phyloP scores from a whole-genome alignment of 2,888 invertebrate species.

The Iphiclides podalirius region DNA sequence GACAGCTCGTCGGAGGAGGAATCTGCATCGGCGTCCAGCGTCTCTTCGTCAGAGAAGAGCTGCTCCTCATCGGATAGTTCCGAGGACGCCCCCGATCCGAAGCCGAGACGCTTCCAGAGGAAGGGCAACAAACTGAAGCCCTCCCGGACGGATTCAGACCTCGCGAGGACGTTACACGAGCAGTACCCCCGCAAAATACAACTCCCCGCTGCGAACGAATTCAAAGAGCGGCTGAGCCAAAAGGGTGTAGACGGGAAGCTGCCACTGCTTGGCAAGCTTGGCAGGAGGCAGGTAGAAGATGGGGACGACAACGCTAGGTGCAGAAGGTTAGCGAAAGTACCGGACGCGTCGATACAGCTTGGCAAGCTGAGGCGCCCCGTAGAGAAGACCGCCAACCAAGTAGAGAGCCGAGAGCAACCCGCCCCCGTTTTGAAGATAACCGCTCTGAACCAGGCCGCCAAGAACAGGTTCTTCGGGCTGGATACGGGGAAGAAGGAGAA shows the following conservation, averaged over 20 bases:
- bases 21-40: slow-evolving; percentile 62
- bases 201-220: slow-evolving; percentile 48
- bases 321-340: slow-evolving; percentile 50
- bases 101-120: slow-evolving; percentile 59
- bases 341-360: slow-evolving; percentile 63
- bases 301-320: slow-evolving; percentile 45
- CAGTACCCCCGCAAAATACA: slow-evolving; percentile 47
- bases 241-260: slow-evolving; percentile 56
- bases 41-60: slow-evolving; percentile 73
- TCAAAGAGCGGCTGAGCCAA: slow-evolving; percentile 50
- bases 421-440: slow-evolving; percentile 61
- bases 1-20: slow-evolving; percentile 77
- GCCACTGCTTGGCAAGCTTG: slow-evolving; percentile 61
- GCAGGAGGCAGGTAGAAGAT: slow-evolving; percentile 58
- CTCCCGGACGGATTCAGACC: slow-evolving; percentile 70
- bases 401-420: slow-evolving; percentile 44
- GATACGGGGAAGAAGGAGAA: slow-evolving; percentile 59
- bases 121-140: slow-evolving; percentile 68
- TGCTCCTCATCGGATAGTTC: slow-evolving; percentile 72
- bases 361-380: slow-evolving; percentile 59
- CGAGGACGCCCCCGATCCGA: slow-evolving; percentile 61
- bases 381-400: slow-evolving; percentile 42
- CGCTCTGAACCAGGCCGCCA: slow-evolving; percentile 61
- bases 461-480: slow-evolving; percentile 70
- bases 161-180: slow-evolving; percentile 52